Percentiles rank a stretch among this genome's conserved stretches.
These are phyloP conservation scores for Neodon shergylaensis DNA, from an alignment of 2,113 vertebrate genomes.

Conservation along the genomic window DNA sequence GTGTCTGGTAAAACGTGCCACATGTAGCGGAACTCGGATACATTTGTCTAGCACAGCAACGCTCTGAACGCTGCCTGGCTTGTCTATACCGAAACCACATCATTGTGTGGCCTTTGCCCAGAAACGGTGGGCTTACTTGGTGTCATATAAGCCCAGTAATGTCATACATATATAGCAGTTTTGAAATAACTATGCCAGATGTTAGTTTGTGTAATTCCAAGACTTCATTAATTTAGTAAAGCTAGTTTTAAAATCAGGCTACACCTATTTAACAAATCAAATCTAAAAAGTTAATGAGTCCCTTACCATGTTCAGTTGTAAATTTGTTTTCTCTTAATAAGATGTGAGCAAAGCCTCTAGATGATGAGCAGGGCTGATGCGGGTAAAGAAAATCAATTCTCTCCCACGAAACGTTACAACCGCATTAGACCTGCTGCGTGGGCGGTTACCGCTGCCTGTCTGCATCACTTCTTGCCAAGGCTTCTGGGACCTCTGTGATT, in stretches of 20 bases:
- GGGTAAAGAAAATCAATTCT: conserved; percentile 10
- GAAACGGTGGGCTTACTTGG: fast-evolving
- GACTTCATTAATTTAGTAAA: conserved; percentile 5
- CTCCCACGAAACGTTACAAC: background rate
- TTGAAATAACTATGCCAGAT: background rate
- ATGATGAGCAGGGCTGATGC: background rate
- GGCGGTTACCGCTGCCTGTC: background rate
- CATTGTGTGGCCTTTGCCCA: fast-evolving
- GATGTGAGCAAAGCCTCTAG: background rate
- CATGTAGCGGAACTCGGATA: background rate
- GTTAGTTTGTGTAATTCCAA: background rate
- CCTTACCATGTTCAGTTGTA: background rate
- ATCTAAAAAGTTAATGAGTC: conserved; percentile 27
- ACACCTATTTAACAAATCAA: conserved; percentile 1
- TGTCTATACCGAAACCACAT: fast-evolving
- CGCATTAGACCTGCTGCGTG: background rate
- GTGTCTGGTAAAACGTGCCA: background rate
- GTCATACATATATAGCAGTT: background rate
- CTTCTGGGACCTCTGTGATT: background rate
- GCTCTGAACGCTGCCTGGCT: fast-evolving
- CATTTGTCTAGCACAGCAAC: fast-evolving
- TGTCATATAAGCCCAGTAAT: background rate
- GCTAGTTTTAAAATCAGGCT: background rate
- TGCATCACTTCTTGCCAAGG: too few relatives aligned
- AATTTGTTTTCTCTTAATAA: conserved; percentile 41